These are phyloP conservation scores for Synodontis membranacea DNA, from an alignment of 2,113 vertebrate species.

Conservation along the genomic window DNA sequence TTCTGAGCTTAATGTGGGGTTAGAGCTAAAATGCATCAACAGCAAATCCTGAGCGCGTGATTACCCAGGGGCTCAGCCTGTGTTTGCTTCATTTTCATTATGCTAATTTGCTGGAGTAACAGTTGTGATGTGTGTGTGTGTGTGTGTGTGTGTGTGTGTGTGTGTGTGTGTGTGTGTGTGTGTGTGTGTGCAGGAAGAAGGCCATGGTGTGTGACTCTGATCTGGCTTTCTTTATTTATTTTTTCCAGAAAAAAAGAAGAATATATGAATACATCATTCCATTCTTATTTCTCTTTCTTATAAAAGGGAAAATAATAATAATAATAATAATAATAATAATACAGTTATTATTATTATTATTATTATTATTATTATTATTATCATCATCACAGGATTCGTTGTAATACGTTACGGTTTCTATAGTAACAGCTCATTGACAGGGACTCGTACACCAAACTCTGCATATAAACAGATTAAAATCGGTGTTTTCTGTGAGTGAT, in stretches of 20 bases:
- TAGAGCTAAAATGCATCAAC: neutral
- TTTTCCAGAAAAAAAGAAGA: neutral
- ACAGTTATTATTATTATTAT: neutral
- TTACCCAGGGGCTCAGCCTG: neutral
- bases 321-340: too few species aligned
- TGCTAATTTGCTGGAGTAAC: neutral
- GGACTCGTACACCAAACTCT: too few species aligned
- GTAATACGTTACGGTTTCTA: neutral
- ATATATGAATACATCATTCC: neutral
- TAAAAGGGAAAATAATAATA: too few species aligned
- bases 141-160: neutral
- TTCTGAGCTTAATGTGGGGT: conserved; percentile 11
- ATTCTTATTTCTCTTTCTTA: neutral
- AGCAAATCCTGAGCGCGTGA: conserved; percentile 3
- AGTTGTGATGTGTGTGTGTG: conserved; percentile 5
- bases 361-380: neutral
- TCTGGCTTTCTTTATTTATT: neutral
- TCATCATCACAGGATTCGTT: too few species aligned
- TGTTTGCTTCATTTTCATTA: conserved; percentile 1
- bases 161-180: conserved; percentile 17
- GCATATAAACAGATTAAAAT: too few species aligned
- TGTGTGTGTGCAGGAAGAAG: neutral
- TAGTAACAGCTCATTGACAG: too few species aligned
- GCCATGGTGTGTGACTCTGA: neutral
- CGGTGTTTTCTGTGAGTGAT: neutral